A percentile compares a stretch with the other conserved stretches of the same genome.
phyloP scores from a whole-genome alignment of 2,888 invertebrate species.

The Carcina quercana region DNA sequence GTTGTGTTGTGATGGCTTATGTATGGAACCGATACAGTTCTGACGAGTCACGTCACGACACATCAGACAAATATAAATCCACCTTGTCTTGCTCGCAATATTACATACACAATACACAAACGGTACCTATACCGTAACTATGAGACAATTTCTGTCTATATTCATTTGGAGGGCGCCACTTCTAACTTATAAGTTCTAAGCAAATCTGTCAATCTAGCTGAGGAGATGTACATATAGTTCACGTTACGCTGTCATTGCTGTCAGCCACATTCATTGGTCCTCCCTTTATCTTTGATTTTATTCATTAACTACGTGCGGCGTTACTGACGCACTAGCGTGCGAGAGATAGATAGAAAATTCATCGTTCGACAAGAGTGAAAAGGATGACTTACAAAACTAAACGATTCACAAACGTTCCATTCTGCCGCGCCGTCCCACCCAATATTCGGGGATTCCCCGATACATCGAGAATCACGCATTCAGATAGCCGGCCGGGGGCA shows the following conservation, averaged over 20 bases:
- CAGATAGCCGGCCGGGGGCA: not conserved
- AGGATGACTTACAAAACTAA: not conserved
- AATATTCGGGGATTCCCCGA: slow-evolving; percentile 5
- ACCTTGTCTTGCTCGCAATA: slow-evolving; percentile 4
- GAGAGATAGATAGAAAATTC: not conserved
- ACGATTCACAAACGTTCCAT: not conserved
- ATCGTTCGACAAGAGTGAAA: not conserved
- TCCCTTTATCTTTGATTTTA: not conserved
- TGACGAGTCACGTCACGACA: slow-evolving; percentile 1
- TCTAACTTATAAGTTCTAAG: not conserved
- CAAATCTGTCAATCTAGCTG: not conserved
- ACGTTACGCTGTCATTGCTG: not conserved
- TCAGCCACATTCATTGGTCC: not conserved
- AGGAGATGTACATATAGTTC: not conserved
- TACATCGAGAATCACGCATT: slow-evolving; percentile 2
- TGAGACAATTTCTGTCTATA: not conserved
- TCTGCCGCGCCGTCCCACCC: slow-evolving; percentile 2
- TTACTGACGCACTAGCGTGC: not conserved
- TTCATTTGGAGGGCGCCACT: not conserved
- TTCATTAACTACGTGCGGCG: not conserved
- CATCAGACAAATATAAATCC: too few relatives aligned
- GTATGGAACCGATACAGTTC: slow-evolving; percentile 1
- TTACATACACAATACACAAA: slow-evolving; percentile 3
- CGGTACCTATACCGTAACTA: not conserved
- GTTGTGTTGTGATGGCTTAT: slow-evolving; percentile 1